These are phyloP conservation scores for Muntiacus muntjak DNA, from an alignment of 2,113 vertebrate genomes.

Conservation along the genomic window DNA sequence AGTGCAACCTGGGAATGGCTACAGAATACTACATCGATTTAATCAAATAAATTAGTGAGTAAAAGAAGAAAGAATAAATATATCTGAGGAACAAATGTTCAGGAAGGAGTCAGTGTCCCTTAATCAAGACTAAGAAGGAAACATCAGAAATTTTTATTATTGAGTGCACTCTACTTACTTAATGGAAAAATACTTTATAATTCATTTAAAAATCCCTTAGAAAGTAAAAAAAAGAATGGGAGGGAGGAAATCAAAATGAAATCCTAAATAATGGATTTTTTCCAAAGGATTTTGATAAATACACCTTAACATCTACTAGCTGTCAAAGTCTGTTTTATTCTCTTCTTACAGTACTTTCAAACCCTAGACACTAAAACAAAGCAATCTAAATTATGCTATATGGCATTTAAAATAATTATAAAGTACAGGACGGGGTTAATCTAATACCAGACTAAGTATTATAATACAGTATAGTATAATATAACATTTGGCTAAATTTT, in stretches of 20 bases:
- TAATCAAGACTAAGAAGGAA: not conserved
- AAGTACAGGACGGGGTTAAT: slow-evolving; percentile 4
- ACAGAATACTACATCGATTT: not conserved
- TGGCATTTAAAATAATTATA: slow-evolving; percentile 9
- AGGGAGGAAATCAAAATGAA: not conserved
- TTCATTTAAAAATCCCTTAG: not conserved
- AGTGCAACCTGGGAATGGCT: not conserved
- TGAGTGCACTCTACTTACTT: not conserved
- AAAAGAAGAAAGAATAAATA: not conserved
- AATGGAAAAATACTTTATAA: not conserved
- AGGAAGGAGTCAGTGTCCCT: not conserved
- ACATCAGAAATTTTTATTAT: not conserved
- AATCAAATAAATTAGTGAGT: not conserved
- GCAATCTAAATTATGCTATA: not conserved
- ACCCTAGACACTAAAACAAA: not conserved
- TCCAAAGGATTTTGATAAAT: not conserved
- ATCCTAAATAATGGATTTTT: not conserved
- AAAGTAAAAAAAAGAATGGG: not conserved
- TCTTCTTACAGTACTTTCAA: slow-evolving; percentile 39
- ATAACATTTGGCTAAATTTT: not conserved
- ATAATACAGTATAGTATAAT: not conserved
- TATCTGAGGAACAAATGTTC: not conserved
- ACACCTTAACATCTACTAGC: not conserved
- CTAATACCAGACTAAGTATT: not conserved
- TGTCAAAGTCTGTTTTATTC: not conserved